Percentiles rank a stretch among this genome's conserved stretches.
Evolutionary conservation across 2,888 invertebrate species (phyloP).

Genomic region (Lymantria dispar): DNA sequence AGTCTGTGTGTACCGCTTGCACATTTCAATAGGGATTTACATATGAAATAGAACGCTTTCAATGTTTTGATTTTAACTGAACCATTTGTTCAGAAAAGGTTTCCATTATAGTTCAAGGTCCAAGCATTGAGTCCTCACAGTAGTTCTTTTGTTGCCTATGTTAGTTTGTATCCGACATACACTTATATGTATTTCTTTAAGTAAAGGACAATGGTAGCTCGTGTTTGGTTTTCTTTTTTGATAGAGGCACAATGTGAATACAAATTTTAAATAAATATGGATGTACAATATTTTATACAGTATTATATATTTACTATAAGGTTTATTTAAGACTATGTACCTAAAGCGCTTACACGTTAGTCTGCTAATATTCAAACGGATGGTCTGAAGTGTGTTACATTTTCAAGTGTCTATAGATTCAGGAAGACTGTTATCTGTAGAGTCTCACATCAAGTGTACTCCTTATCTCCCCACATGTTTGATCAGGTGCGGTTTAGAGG

Average conservation of each 20-base stretch:
- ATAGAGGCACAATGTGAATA: neutral
- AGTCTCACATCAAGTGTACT: constrained; percentile 75
- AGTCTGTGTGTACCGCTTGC: constrained; percentile 48
- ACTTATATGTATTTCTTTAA: neutral
- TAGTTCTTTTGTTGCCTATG: neutral
- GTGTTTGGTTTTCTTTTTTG: too few relatives aligned
- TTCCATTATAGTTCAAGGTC: constrained; percentile 46
- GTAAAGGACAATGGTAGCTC: too few relatives aligned
- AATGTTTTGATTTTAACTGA: constrained; percentile 67
- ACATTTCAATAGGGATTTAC: constrained; percentile 60
- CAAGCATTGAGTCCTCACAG: neutral
- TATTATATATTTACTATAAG: neutral
- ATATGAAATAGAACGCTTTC: constrained; percentile 67
- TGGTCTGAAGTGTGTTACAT: constrained; percentile 35
- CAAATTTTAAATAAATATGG: neutral
- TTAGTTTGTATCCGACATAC: neutral
- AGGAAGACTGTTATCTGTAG: constrained; percentile 70
- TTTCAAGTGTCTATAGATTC: constrained; percentile 53
- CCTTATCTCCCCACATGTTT: constrained; percentile 77
- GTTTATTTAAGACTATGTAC: neutral
- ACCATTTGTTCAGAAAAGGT: constrained; percentile 43
- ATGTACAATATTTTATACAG: neutral
- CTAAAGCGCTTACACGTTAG: neutral
- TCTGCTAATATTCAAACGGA: constrained; percentile 28
- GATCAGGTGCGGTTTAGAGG: constrained; percentile 70